Evolutionary conservation across 2,888 invertebrate genomes (phyloP), one percentile per base, ranked within the genome.

Genomic region (Phyllotreta cruciferae): DNA sequence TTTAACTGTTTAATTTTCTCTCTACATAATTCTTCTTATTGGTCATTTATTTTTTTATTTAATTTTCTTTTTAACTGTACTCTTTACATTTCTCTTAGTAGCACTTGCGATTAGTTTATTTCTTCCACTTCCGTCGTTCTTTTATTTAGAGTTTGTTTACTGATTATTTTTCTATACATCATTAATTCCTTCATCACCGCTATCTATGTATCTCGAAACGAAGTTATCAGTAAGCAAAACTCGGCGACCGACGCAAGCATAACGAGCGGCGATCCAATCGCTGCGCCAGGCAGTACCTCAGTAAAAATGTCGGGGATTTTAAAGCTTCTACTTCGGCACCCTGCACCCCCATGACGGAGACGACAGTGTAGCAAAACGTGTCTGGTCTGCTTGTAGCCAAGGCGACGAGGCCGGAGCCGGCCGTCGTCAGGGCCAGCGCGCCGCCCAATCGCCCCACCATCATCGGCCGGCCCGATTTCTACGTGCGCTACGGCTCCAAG

Each of bases 381-480:
- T 24, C 24, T 24, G 24, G 24, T 24, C 24, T 66, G 65, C 78
- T 79, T 82, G 82, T 84, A 87, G 87, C 87, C 82, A 85, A 86
- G 75, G 87, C 87, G 73, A 83, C 84, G 78, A 84, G 86, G 76
- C 82, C 83, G 71, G 84, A 85, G 74, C 63, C 70, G 64, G 82
- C 84, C 70, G 86, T 82, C 71, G 85, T 86, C 74, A 83, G 85
- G 74, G 83, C 85, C 64, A 81, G 81, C 74, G 78, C 84, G 79
- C 77, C 75, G 71, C 75, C 85, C 81, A 71, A 76, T 9, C 82
- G 92, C 62, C 88, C 90, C 53, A 88, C 90, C 76, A 90, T 92
- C 83, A 86, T 92, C 76, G 91, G 90, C 73, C 86, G 91, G 65
- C 87, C 88, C 69, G 90, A 90, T 75, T 90, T 92, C 84, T 92